Evolutionary conservation across 2,888 invertebrate genomes (phyloP), one percentile per base, ranked within the genome.

Genomic region (Physocephala rufipes): DNA sequence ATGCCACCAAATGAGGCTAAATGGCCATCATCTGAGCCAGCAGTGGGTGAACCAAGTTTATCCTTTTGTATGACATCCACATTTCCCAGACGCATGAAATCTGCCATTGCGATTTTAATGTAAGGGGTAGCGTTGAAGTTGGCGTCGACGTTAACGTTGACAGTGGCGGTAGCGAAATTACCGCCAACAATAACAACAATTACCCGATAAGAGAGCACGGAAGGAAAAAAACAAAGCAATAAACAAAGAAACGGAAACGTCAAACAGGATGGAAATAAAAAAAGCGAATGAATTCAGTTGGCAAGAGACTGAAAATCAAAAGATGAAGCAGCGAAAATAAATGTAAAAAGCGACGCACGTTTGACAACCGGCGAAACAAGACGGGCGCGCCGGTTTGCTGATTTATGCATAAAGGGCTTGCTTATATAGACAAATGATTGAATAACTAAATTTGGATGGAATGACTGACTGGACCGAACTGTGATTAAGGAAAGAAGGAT

Each of bases 21-120:
- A 79, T 91, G 92, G 55, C 93, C 94, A 83, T 95, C 95, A 80
- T 95, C 95, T 72, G 94, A 95, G 81, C 94, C 94, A 71, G 94
- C 94, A 77, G 93, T 94, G 61, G 95, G 94, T 73, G 94, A 94
- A 76, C 94, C 93, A 77, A 92, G 87, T 87, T 91, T 91, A 86
- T 92, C 92, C 87, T 91, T 91, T 82, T 90, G 90, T 86, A 90
- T 90, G 86, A 90, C 90, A 79, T 84, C 85, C 74, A 90, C 89
- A 83, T 90, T 90, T 83, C 90, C 90, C 88, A 90, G 89, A 80
- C 91, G 90, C 85, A 91, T 90, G 85, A 91, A 87, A 88, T 91
- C 91, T 85, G 91, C 91, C 91, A 91, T 91, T 77, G 74, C 9
- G 58, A 58, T 15, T 24, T 12, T 28, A 15, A 28, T 78, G 67